Base-by-base conservation (phyloP, 92 coral and sea anemone genomes). In the Virgularia gustaviana region DNA sequence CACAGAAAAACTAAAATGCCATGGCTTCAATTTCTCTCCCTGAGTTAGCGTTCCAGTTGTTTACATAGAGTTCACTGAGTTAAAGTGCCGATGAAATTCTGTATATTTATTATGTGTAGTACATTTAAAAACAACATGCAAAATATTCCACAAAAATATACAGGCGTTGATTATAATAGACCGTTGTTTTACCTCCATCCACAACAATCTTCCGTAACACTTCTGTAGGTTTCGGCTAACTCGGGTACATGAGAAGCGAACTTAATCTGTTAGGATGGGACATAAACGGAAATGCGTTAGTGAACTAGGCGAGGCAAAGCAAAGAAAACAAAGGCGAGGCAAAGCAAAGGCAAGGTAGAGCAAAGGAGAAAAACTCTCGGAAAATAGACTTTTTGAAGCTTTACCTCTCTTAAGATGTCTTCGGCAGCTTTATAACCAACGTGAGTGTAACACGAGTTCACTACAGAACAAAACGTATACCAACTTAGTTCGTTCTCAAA, bases 181-280 rank as follows among this genome's bases (percentile, higher is more conserved):
- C n/a, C n/a, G n/a, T n/a, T n/a, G n/a, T n/a, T n/a, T 63, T 75
- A 92, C 98, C 79, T 80, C 98, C 98, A 92, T 36, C 96, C 98
- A 0, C 98, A 96, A 32, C 87, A 80, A 54, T 77, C 81, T 3
- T 71, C 77, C 34, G 55, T 76, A 2, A 84, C 80, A 10, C 84
- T 62, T 9, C 79, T 80, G 36, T 59, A 63, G 44, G 79, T 76
- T 39, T 49, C 59, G 18, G 98, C 96, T 66, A 92, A 81, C 75
- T 92, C 96, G 15, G 87, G 85, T 0, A 89, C 82, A 43, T 77
- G 77, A 49, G 96, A 89, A 13, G 96, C 98, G 36, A 84, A 71
- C 19, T 86, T 53, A 12, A 95, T 91, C 97, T 90, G 87, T 49
- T 32, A 37, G 54, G 73, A 12, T 60, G 23, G 20, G 36, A 36